A percentile compares a stretch with the other conserved stretches of the same genome.
phyloP scores from a whole-genome alignment of 2,797 vertebrate genomes.

The Sebastes aleutianus region DNA sequence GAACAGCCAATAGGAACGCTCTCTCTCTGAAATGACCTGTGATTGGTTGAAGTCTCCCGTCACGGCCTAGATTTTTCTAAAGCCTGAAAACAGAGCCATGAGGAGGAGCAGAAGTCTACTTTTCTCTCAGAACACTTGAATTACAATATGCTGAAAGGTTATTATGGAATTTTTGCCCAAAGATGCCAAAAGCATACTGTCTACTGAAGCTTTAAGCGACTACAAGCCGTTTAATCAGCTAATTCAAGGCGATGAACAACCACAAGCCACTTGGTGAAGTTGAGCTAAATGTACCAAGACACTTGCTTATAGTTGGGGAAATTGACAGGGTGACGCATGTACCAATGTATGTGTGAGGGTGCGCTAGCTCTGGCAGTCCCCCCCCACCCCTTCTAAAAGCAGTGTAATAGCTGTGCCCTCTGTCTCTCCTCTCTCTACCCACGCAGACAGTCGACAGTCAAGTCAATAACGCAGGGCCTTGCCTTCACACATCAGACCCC shows the following conservation, averaged over 20 bases:
- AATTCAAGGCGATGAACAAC: slow-evolving; percentile 32
- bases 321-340: slow-evolving; percentile 21
- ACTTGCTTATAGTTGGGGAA: slow-evolving; percentile 43
- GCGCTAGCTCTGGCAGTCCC: slow-evolving; percentile 11
- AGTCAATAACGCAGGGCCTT: slow-evolving; percentile 76
- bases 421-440: slow-evolving; percentile 70
- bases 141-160: too few relatives aligned
- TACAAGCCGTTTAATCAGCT: slow-evolving; percentile 26
- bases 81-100: too few relatives aligned
- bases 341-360: slow-evolving; percentile 23
- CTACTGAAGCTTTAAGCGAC: not conserved
- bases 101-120: too few relatives aligned
- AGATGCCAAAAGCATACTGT: not conserved
- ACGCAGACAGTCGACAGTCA: slow-evolving; percentile 72
- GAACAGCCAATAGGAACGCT: too few relatives aligned
- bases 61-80: too few relatives aligned
- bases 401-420: slow-evolving; percentile 63
- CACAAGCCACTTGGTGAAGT: slow-evolving; percentile 22
- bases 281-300: slow-evolving; percentile 50
- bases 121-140: too few relatives aligned
- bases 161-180: too few relatives aligned
- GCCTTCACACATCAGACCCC: slow-evolving; percentile 76
- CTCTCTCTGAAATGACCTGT: too few relatives aligned
- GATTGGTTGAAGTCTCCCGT: too few relatives aligned
- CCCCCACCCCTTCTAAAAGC: slow-evolving; percentile 45